phyloP scores from a whole-genome alignment of 2,888 invertebrate genomes.

The Thymelicus acteon region DNA sequence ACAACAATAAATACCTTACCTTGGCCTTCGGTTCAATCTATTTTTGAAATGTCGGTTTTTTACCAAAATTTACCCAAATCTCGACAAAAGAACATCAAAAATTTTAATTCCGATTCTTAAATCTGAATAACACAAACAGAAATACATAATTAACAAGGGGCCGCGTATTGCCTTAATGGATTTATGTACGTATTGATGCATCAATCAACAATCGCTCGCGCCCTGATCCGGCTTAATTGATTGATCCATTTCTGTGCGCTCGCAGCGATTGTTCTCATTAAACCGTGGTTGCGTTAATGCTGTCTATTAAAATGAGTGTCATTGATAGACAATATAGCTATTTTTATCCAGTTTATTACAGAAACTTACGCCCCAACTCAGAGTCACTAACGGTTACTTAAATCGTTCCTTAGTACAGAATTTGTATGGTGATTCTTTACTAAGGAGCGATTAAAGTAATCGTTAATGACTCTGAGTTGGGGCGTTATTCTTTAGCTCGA shows the following conservation, averaged over 20 bases:
- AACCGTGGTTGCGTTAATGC: slow-evolving; percentile 5
- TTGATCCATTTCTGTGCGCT: slow-evolving; percentile 64
- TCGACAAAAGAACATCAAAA: slow-evolving; percentile 4
- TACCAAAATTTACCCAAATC: too few species aligned
- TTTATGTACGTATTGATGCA: slow-evolving; percentile 82
- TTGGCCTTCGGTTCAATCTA: too few species aligned
- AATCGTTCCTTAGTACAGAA: too few species aligned
- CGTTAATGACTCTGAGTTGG: too few species aligned
- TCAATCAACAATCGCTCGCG: slow-evolving; percentile 76
- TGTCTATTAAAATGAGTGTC: slow-evolving; percentile 8
- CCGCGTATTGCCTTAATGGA: slow-evolving; percentile 78
- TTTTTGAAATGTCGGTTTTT: too few species aligned
- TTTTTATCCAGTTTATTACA: neutral
- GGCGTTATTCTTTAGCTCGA: too few species aligned
- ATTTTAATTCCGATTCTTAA: slow-evolving; percentile 36
- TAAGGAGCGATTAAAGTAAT: too few species aligned
- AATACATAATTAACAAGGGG: slow-evolving; percentile 75
- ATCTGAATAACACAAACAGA: slow-evolving; percentile 67
- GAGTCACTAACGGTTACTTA: too few species aligned
- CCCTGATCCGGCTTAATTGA: slow-evolving; percentile 67
- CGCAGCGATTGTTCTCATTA: slow-evolving; percentile 39
- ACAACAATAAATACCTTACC: too few species aligned
- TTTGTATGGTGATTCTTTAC: too few species aligned
- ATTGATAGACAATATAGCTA: neutral
- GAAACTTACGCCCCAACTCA: too few species aligned